Evolutionary conservation across 2,888 invertebrate species (phyloP).

Genomic region (Neria commutata): DNA sequence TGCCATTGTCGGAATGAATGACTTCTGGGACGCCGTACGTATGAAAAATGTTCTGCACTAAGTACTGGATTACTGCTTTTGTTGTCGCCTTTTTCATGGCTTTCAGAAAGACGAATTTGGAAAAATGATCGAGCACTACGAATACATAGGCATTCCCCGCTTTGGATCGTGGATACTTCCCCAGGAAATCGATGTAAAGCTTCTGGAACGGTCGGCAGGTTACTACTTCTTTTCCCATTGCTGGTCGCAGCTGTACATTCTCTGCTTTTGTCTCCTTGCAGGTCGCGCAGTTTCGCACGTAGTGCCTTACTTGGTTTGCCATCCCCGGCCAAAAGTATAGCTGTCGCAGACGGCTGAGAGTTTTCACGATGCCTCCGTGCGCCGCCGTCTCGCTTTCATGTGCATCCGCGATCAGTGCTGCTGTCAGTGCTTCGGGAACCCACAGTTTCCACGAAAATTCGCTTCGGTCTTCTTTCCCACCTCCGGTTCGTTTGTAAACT

Average conservation of each 20-base stretch:
- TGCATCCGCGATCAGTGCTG: slow-evolving; percentile 5
- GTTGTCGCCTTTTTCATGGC: slow-evolving; percentile 21
- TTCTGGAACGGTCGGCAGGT: slow-evolving; percentile 22
- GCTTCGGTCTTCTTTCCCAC: not conserved
- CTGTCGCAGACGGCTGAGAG: slow-evolving; percentile 5
- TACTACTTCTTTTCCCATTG: not conserved
- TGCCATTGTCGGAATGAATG: slow-evolving; percentile 39
- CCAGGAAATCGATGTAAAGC: slow-evolving; percentile 28
- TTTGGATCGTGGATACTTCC: slow-evolving; percentile 28
- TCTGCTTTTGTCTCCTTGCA: slow-evolving; percentile 19
- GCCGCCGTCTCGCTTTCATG: slow-evolving; percentile 9
- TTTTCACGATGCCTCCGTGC: slow-evolving; percentile 24
- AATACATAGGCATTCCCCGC: slow-evolving; percentile 20
- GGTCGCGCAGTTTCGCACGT: slow-evolving; percentile 5
- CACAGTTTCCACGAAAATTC: slow-evolving; percentile 21
- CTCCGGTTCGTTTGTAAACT: not conserved
- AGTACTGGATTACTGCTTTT: not conserved
- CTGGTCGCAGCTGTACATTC: slow-evolving; percentile 4
- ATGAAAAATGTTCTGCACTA: slow-evolving; percentile 29
- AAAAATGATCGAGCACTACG: slow-evolving; percentile 27
- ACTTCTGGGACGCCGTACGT: slow-evolving; percentile 35
- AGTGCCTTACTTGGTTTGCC: slow-evolving; percentile 10
- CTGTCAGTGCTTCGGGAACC: slow-evolving; percentile 16
- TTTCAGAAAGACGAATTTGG: slow-evolving; percentile 20
- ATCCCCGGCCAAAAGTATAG: slow-evolving; percentile 31